Evolutionary conservation across 2,797 vertebrate species (phyloP).

Genomic region (Onychomys torridus): DNA sequence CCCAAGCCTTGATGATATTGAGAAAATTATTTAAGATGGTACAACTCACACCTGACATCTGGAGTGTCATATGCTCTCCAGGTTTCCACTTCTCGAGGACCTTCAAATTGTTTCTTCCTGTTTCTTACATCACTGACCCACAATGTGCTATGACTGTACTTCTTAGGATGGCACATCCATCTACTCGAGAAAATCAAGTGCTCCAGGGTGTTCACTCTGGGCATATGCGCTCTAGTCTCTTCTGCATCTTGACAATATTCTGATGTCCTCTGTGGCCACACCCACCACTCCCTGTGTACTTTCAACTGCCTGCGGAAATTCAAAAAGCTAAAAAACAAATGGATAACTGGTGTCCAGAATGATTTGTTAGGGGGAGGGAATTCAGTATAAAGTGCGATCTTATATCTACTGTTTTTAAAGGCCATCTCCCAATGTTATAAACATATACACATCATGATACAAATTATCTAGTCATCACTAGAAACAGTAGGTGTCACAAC

Average conservation of each 20-base stretch:
- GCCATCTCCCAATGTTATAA: neutral
- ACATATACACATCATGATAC: neutral
- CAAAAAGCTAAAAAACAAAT: neutral
- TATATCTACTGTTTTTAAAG: neutral
- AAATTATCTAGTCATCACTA: neutral
- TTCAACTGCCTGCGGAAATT: neutral
- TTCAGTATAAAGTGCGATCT: neutral
- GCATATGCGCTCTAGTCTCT: neutral
- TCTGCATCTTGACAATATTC: neutral
- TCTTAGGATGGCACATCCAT: neutral
- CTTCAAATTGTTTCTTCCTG: neutral
- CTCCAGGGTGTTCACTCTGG: neutral
- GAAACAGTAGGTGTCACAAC: neutral
- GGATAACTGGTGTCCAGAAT: neutral
- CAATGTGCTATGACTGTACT: neutral
- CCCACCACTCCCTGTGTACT: neutral
- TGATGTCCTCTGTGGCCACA: neutral
- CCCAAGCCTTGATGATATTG: neutral
- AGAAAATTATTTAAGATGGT: constrained; percentile 38
- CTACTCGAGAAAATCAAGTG: neutral
- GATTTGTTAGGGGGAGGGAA: neutral
- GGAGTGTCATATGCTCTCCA: neutral
- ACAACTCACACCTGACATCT: neutral
- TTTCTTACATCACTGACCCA: constrained; percentile 9
- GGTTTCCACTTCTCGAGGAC: neutral